Evolutionary conservation across 92 coral and sea anemone species (phyloP), one percentile per base, ranked within the genome.

Genomic region (Zoanthus solanderi): DNA sequence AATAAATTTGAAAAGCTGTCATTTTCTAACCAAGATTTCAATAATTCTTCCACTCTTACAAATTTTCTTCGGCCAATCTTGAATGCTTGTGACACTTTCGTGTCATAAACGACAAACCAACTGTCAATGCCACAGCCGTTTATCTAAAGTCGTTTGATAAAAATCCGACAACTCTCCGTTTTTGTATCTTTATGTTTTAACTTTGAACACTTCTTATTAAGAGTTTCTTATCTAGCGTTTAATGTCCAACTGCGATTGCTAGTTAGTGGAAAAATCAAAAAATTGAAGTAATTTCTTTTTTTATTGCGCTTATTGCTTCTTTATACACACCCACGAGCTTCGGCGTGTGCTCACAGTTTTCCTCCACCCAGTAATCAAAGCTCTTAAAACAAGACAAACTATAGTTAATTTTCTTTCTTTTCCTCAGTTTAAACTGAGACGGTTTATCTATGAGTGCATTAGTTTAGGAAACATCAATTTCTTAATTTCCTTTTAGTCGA

Each of bases 401-500:
- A 79, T 79, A 17, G 75, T 66, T 66, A 23, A 31, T 44, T 65
- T 46, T 47, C 63, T 63, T 34, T 81, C 14, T 46, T 67, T 57
- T 68, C 61, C 29, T 58, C 87, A 87, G 84, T 90, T 88, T 78
- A 83, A 86, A 83, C 76, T 84, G 67, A 78, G 89, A 58, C 46
- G 79, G 84, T 89, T 90, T 92, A 92, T 88, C 88, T 76, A 77
- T 83, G 83, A 92, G 76, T 34, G 72, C 92, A 95, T 95, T 95
- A 91, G 92, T 91, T 83, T 46, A 85, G 98, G 96, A 93, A 95
- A 91, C 93, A 94, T 84, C 92, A 84, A 95, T 95, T 89, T 58
- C 44, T 75, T 79, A 84, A 95, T 95, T 95, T 95, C 98, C 98
- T 95, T 78, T 56, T 52, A 34, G 80, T 60, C 91, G 71, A 91